Evolutionary conservation across 2,113 vertebrate genomes (phyloP), one percentile per base, ranked within the genome.

Genomic region (Cebus imitator): DNA sequence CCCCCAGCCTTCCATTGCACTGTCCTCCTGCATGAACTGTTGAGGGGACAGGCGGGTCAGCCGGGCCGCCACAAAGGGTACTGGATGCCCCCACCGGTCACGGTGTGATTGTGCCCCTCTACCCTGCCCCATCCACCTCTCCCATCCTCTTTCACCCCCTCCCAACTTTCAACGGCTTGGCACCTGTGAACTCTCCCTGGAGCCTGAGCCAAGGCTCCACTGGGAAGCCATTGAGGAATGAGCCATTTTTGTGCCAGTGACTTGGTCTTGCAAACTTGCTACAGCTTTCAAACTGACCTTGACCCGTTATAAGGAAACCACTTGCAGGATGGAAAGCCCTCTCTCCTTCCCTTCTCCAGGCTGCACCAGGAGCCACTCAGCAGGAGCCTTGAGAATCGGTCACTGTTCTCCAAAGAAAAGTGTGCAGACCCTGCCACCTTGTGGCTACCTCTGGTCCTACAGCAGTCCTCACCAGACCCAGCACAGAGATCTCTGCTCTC

Each of bases 401-500:
- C 18, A 0, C 30, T 0, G 8, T 23, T 48, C 27, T 86, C 37
- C 55, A 37, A 75, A 95, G 76, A 64, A 70, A 76, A 55, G 14
- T 32, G 0, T 10, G 86, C 96, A 57, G 18, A 97, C 95, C 61
- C 98, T 98, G 98, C 98, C 98, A 98, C 97, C 98, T 98, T 81
- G 97, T 98, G 98, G 98, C 97, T 86, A 58, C 76, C 90, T 88
- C 43, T 66, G 83, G 87, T 76, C 66, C 73, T 87, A 12, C 90
- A 94, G 27, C 52, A 61, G 45, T 32, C 27, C 25, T 27, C 37
- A 0, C 4, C 50, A 30, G 21, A 30, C 27, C 6, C 37, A 9
- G 13, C 70, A 1, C 66, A 57, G 23, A 40, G 30, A 57, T 4
- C 9, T 11, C 8, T 0, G 2, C 17, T 4, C 10, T 18, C 30